Base-by-base conservation (phyloP, 64 coral and sea anemone species). In the Stichodactyla mertensii region DNA sequence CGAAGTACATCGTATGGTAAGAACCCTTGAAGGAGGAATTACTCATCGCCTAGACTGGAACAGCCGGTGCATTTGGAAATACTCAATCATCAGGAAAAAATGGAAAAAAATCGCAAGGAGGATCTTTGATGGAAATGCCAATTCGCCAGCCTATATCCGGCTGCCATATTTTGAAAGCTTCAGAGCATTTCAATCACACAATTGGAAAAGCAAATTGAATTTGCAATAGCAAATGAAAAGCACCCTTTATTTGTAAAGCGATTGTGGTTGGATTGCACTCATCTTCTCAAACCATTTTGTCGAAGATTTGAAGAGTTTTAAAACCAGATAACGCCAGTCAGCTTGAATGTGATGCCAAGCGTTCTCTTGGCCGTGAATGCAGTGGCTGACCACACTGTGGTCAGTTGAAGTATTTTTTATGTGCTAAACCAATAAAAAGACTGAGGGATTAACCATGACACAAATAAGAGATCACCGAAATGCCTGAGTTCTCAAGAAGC, bases 181-280 rank as follows among this genome's bases (percentile, higher is more conserved):
- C 24, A 74, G 27, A 74, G 69, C 69, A 74, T 74, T 74, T 27
- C 69, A 74, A 74, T 74, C 11, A 74, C 23, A 74, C 69, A 74
- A 74, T 74, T 5, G 10, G 24, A 74, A 74, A 74, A 74, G 69
- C 11, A 74, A 74, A 74, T 74, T 11, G 22, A 27, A 74, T 26
- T 74, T 9, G 10, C 69, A 74, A 74, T 74, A 2, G 11, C 23
- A 4, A 74, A 74, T 74, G 69, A 31, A 10, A 74, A 31, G 69
- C 10, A 74, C 4, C 24, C 69, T 74, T 74, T 74, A 74, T 74
- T 74, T 74, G 69, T 74, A 74, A 74, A 74, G 24, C 69, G 69
- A 74, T 74, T 74, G 69, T 74, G 69, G 69, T 74, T 12, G 22
- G 24, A 74, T 74, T 74, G 22, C 22, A 74, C 69, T 74, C 69